phyloP scores from a whole-genome alignment of 2,797 vertebrate species.

The Sebastes hubbsi region DNA sequence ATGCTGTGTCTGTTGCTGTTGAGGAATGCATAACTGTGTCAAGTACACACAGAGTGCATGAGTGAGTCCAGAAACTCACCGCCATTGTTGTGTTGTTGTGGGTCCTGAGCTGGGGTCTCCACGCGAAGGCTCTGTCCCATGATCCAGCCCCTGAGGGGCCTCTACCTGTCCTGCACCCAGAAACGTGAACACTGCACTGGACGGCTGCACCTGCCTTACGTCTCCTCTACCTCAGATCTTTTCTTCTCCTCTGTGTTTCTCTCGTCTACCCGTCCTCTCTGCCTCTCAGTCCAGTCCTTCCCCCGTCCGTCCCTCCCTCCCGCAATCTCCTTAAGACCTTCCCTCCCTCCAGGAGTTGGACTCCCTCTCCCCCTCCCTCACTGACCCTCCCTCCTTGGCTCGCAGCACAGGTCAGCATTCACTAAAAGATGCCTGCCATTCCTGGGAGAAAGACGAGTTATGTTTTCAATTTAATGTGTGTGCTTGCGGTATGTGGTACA shows the following conservation, averaged over 20 bases:
- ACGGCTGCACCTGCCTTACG: slow-evolving; percentile 51
- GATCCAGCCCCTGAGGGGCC: slow-evolving; percentile 81
- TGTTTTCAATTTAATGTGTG: slow-evolving; percentile 64
- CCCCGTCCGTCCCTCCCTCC: slow-evolving; percentile 67
- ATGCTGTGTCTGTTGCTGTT: background rate
- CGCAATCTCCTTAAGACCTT: slow-evolving; percentile 72
- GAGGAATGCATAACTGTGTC: slow-evolving; percentile 6
- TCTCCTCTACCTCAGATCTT: slow-evolving; percentile 16
- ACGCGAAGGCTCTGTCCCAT: slow-evolving; percentile 85
- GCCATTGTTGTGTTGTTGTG: slow-evolving; percentile 55
- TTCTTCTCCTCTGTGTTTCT: slow-evolving; percentile 41
- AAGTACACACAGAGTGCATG: slow-evolving; percentile 4
- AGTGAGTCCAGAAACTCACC: slow-evolving; percentile 78
- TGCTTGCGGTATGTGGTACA: slow-evolving; percentile 10
- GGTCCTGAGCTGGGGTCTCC: slow-evolving; percentile 75
- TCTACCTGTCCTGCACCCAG: slow-evolving; percentile 71
- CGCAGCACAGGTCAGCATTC: slow-evolving; percentile 81
- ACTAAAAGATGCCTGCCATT: slow-evolving; percentile 93
- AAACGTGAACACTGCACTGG: slow-evolving; percentile 25
- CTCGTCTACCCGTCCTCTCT: slow-evolving; percentile 44
- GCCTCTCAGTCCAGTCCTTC: slow-evolving; percentile 52
- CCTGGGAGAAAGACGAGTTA: slow-evolving; percentile 84
- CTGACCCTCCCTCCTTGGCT: slow-evolving; percentile 78
- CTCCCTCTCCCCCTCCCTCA: slow-evolving; percentile 49
- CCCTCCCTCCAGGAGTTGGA: slow-evolving; percentile 62